These are phyloP conservation scores for Onychorhynchus coronatus DNA, from an alignment of 2,113 vertebrate species.

Conservation along the genomic window DNA sequence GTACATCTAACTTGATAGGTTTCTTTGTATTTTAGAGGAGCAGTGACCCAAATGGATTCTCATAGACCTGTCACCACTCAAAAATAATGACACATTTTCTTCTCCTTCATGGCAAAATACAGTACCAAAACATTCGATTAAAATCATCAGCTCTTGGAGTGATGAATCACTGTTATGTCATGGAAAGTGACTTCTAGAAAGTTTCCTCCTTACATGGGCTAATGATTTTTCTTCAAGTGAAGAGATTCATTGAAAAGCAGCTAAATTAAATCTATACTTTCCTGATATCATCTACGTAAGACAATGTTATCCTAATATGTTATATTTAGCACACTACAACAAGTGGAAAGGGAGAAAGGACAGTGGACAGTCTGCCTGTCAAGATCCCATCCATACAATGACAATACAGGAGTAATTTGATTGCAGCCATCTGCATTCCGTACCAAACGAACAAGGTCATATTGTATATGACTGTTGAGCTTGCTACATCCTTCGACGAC, in stretches of 20 bases:
- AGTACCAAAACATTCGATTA: neutral
- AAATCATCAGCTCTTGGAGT: neutral
- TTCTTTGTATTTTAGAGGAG: neutral
- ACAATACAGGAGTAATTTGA: neutral
- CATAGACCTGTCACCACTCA: neutral
- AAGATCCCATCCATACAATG: neutral
- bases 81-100: neutral
- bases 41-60: neutral
- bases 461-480: neutral
- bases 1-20: neutral
- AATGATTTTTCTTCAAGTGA: neutral
- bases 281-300: neutral
- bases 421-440: neutral
- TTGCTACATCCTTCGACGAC: neutral
- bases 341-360: neutral
- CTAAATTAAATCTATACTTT: neutral
- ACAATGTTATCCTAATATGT: neutral
- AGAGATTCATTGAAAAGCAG: neutral
- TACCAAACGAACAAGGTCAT: neutral
- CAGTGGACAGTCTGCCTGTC: neutral
- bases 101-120: neutral
- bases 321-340: neutral
- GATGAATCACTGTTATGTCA: neutral
- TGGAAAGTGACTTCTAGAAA: neutral
- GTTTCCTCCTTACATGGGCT: neutral